A percentile compares a stretch with the other conserved stretches of the same genome.
phyloP scores from a whole-genome alignment of 2,797 vertebrate species.

The Leptatherina wallacei region DNA sequence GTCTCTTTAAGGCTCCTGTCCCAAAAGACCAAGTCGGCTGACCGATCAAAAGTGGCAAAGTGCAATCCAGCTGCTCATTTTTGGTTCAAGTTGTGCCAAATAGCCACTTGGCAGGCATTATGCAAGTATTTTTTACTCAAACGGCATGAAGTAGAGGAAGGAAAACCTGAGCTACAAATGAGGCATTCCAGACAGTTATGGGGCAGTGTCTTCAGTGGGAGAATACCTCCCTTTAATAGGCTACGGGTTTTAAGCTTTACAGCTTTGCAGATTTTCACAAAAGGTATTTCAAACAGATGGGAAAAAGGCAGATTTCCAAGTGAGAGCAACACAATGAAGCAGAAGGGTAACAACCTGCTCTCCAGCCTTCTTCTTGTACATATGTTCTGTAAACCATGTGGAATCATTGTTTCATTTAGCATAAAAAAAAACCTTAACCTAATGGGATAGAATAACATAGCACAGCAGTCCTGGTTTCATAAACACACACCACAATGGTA shows the following conservation, averaged over 20 bases:
- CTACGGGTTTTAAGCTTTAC: not conserved
- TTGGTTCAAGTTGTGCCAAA: not conserved
- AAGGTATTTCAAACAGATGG: not conserved
- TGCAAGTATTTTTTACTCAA: not conserved
- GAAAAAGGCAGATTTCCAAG: not conserved
- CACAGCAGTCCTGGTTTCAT: not conserved
- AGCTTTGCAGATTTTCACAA: not conserved
- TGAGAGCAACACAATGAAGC: not conserved
- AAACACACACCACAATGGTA: not conserved
- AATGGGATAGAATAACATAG: not conserved
- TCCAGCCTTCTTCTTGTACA: not conserved
- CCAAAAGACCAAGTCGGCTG: not conserved
- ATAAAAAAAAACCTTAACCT: not conserved
- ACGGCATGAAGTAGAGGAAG: not conserved
- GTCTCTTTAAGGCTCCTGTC: not conserved
- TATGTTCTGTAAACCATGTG: conserved; percentile 1
- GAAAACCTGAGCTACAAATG: not conserved
- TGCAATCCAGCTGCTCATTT: not conserved
- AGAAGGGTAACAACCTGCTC: not conserved
- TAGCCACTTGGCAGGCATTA: not conserved
- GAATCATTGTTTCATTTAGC: conserved; percentile 14
- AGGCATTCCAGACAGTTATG: not conserved
- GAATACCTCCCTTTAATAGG: no score
- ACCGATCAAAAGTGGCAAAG: not conserved
- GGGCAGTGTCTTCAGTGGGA: not conserved